Conservation (phyloP, 2,797 vertebrate genomes). For the Pipistrellus kuhlii region DNA sequence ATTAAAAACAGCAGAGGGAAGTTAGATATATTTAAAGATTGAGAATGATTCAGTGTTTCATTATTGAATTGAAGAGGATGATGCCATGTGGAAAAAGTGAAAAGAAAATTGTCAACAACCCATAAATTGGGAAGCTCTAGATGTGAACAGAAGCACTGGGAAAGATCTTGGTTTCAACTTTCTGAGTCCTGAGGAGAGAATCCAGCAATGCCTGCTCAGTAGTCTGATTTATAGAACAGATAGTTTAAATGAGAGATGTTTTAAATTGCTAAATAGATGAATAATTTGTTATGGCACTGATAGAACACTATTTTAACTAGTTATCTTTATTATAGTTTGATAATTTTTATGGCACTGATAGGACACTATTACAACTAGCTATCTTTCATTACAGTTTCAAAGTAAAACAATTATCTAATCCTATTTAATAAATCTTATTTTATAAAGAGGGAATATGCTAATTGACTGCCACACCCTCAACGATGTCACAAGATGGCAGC, state of each 20-base stretch:
- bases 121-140: neutral
- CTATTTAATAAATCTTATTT: no score
- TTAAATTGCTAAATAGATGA: neutral
- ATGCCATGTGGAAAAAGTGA: neutral
- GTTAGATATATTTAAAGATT: neutral
- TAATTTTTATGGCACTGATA: neutral
- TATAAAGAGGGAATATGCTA: no score
- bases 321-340: neutral
- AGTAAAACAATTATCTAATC: neutral
- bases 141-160: neutral
- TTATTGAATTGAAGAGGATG: neutral
- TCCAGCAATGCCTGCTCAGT: neutral
- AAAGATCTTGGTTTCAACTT: neutral
- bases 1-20: neutral
- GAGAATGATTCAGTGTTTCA: neutral
- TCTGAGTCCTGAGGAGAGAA: neutral
- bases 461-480: no score
- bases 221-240: neutral
- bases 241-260: neutral
- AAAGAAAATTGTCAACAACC: neutral
- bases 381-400: slow-evolving; percentile 7
- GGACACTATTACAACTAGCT: neutral
- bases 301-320: neutral
- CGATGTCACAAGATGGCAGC: no score
- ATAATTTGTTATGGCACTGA: neutral